A percentile compares a stretch with the other conserved stretches of the same genome.
Conservation (phyloP, 2,113 vertebrate species). For the Gallinago paraguaiae region DNA sequence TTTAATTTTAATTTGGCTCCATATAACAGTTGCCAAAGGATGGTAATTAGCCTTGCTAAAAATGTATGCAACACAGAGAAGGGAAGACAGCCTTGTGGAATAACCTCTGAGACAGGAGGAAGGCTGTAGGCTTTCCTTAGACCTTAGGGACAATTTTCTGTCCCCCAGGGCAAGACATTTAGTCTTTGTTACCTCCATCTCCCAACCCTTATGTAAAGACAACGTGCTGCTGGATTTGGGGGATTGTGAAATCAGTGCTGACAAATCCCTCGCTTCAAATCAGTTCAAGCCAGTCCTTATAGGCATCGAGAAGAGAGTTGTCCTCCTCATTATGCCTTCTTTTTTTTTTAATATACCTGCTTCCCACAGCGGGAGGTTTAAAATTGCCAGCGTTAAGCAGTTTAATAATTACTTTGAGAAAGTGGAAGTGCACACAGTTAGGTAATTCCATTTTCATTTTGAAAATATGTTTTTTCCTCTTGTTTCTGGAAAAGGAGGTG, state of each 20-base stretch:
- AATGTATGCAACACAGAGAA: neutral
- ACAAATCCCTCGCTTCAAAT: neutral
- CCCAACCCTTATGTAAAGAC: neutral
- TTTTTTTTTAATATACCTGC: neutral
- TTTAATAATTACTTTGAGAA: constrained; percentile 40
- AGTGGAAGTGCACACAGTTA: neutral
- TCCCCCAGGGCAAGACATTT: neutral
- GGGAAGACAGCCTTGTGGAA: neutral
- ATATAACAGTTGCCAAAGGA: neutral
- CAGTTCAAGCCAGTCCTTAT: neutral
- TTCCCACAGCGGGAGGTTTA: neutral
- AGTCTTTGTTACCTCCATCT: neutral
- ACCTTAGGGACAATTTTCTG: neutral
- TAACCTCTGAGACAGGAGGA: neutral
- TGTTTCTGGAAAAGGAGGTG: neutral
- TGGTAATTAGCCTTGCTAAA: neutral
- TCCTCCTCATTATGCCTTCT: neutral
- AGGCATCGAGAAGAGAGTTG: neutral
- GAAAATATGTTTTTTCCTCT: constrained; percentile 20
- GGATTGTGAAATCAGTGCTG: neutral
- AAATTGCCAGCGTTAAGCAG: constrained; percentile 11
- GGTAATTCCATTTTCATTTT: constrained; percentile 17
- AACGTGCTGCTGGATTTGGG: neutral
- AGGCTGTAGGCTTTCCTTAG: neutral
- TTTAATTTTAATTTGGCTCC: neutral